phyloP scores from a whole-genome alignment of 2,888 invertebrate genomes.

The Drosophila picticornis region DNA sequence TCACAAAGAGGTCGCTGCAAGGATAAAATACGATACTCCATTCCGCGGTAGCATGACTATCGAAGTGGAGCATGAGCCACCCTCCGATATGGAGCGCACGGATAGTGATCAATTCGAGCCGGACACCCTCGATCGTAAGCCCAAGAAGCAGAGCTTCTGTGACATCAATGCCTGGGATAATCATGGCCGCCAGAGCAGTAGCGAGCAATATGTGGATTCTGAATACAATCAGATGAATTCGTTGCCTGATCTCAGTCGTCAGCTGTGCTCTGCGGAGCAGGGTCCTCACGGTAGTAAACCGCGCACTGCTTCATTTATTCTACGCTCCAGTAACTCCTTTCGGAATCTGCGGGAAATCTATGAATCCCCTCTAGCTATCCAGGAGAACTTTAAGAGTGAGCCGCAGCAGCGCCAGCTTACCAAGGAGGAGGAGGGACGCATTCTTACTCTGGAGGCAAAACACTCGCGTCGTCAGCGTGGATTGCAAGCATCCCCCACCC shows the following conservation, averaged over 20 bases:
- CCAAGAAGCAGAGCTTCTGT: conserved; percentile 87
- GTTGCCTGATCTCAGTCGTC: conserved; percentile 76
- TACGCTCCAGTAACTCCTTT: conserved; percentile 90
- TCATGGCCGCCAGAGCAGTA: conserved; percentile 77
- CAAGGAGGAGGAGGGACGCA: conserved; percentile 87
- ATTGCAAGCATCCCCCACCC: conserved; percentile 81
- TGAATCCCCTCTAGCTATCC: conserved; percentile 87
- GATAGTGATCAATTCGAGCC: conserved; percentile 93
- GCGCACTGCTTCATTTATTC: conserved; percentile 86
- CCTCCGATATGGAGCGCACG: conserved; percentile 89
- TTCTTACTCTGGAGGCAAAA: conserved; percentile 90
- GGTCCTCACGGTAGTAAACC: conserved; percentile 29
- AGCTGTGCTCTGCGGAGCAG: conserved; percentile 35
- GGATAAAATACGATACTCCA: conserved; percentile 88
- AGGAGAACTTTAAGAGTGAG: conserved; percentile 81
- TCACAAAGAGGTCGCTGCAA: conserved; percentile 84
- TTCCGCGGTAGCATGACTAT: conserved; percentile 91
- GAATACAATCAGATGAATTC: conserved; percentile 74
- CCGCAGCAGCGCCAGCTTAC: conserved; percentile 73
- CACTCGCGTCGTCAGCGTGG: conserved; percentile 90
- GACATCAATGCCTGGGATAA: conserved; percentile 85
- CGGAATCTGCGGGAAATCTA: conserved; percentile 90
- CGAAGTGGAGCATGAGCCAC: conserved; percentile 92
- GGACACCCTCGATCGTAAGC: conserved; percentile 93
- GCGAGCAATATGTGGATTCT: conserved; percentile 65